phyloP scores from a whole-genome alignment of 2,113 vertebrate species.

The Osmerus eperlanus region DNA sequence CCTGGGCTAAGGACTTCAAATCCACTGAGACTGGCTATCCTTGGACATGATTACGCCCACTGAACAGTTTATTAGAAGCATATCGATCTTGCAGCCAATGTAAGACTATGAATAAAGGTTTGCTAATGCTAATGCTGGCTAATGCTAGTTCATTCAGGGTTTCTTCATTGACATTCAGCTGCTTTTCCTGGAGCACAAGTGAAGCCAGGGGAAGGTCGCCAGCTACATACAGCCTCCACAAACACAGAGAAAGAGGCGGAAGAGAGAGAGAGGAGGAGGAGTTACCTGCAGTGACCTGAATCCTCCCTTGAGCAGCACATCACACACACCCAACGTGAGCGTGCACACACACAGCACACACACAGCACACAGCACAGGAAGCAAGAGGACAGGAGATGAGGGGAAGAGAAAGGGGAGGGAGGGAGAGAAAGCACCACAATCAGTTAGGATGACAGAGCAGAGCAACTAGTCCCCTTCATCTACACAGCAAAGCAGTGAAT shows the following conservation, averaged over 20 bases:
- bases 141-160: constrained; percentile 54
- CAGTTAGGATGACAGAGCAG: constrained; percentile 43
- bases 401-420: not conserved
- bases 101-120: constrained; percentile 41
- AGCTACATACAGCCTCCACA: constrained; percentile 39
- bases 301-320: constrained; percentile 91
- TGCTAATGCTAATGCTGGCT: constrained; percentile 50
- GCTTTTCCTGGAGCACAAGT: constrained; percentile 41
- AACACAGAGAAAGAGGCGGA: constrained; percentile 35
- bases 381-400: constrained; percentile 58
- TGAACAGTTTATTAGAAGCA: too few relatives aligned
- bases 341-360: constrained; percentile 12
- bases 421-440: constrained; percentile 44
- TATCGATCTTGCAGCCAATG: too few relatives aligned
- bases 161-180: constrained; percentile 63
- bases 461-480: constrained; percentile 12
- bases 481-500: constrained; percentile 48
- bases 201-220: constrained; percentile 37
- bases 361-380: constrained; percentile 38
- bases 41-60: too few relatives aligned
- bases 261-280: constrained; percentile 6
- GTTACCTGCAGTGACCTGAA: constrained; percentile 98
- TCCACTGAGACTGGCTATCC: too few relatives aligned
- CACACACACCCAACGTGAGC: constrained; percentile 45
- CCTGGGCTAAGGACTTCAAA: too few relatives aligned